Base-by-base conservation (phyloP, 2,888 invertebrate genomes). In the Augiades crinisus region DNA sequence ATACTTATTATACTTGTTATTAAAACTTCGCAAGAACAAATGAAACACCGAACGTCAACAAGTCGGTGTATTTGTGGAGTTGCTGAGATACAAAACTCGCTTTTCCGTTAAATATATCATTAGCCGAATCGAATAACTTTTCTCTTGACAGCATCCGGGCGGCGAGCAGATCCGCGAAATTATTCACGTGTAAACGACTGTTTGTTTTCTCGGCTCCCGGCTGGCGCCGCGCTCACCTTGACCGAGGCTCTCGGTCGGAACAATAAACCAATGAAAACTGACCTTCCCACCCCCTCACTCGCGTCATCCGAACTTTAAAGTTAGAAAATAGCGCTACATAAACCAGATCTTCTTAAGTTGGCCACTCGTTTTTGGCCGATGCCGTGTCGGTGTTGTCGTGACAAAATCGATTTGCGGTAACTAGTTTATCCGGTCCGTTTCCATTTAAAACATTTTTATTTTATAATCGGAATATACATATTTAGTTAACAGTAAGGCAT, bases 191-290 rank as follows among this genome's bases (percentile, higher is more conserved):
- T 68, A 61, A 60, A 54, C 56, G 57, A 70, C 68, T 72, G 72
- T 76, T 78, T 84, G 80, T 78, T 76, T 81, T 73, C 66, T 57
- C 68, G 67, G 71, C 72, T 72, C 67, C 68, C 58, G 60, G 40
- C 65, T 61, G 81, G 77, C 80, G 80, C 75, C 73, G 59, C 45
- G 58, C 56, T 80, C 70, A 82, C 87, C 84, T 88, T 88, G 84
- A 82, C 80, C 79, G 77, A 57, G 66, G 75, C 64, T 67, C 61
- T 27, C 60, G 62, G 61, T 60, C 65, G 60, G 68, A 70, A 74
- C 70, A 73, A 70, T 62, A 70, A 71, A 80, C 79, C 70, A 72
- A 62, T 59, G 59, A 76, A 75, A 59, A 63, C 54, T 72, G 75
- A 74, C 74, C 78, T 79, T 64, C 64, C 68, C 57, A 65, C 64